These are phyloP conservation scores for Cheiracanthium punctorium DNA, from an alignment of 2,888 invertebrate genomes.

Conservation along the genomic window DNA sequence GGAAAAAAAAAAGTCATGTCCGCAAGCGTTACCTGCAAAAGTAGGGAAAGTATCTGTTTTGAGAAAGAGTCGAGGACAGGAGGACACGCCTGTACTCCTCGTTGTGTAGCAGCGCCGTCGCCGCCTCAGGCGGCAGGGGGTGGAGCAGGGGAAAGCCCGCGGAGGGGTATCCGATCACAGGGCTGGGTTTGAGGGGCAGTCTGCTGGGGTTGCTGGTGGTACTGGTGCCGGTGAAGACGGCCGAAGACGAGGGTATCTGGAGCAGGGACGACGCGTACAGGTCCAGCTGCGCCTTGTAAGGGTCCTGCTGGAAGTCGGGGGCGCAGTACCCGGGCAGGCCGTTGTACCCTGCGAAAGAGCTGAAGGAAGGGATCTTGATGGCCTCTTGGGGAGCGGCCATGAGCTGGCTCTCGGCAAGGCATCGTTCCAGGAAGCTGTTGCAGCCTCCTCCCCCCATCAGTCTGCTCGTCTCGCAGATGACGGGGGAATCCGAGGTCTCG, in stretches of 20 bases:
- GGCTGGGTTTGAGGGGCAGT: constrained; percentile 57
- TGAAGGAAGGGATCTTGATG: constrained; percentile 22
- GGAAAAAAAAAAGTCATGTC: no score
- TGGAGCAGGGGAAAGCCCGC: constrained; percentile 33
- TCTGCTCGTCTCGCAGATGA: constrained; percentile 22
- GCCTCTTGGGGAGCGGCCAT: constrained; percentile 16
- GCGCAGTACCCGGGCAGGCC: neutral
- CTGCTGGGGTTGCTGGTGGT: constrained; percentile 14
- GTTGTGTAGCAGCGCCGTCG: constrained; percentile 24
- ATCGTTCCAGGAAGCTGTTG: constrained; percentile 48
- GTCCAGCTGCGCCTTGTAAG: neutral
- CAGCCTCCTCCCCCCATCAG: neutral
- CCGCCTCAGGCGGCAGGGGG: constrained; percentile 5
- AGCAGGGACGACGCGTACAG: neutral
- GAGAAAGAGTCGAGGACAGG: constrained; percentile 30
- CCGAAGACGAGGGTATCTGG: neutral
- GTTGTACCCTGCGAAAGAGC: neutral
- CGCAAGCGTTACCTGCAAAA: constrained; percentile 28
- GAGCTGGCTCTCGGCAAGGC: constrained; percentile 12
- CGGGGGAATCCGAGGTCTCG: constrained; percentile 12
- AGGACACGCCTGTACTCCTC: constrained; percentile 52
- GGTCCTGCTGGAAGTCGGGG: constrained; percentile 24
- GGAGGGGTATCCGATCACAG: constrained; percentile 47
- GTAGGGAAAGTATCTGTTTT: constrained; percentile 52
- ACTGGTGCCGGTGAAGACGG: neutral